phyloP scores from a whole-genome alignment of 2,113 vertebrate genomes.

The Cephalopterus ornatus region DNA sequence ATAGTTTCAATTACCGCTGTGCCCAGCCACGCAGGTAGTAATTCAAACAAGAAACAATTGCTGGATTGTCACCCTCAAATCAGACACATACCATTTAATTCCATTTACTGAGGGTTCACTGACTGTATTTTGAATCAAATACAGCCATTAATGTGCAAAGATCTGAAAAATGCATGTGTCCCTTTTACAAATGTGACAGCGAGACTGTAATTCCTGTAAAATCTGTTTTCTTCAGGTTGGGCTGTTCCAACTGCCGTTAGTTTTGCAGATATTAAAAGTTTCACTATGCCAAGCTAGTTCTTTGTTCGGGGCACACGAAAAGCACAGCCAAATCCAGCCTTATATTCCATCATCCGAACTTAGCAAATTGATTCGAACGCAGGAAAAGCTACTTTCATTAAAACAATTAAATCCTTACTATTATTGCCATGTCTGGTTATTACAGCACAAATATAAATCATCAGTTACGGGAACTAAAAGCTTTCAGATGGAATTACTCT shows the following conservation, averaged over 20 bases:
- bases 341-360: neutral
- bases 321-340: neutral
- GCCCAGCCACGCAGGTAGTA: constrained; percentile 66
- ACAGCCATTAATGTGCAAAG: constrained; percentile 66
- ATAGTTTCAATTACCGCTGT: constrained; percentile 66
- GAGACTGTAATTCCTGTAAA: constrained; percentile 52
- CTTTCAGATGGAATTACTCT: constrained; percentile 4
- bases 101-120: constrained; percentile 69
- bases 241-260: neutral
- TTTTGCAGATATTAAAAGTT: constrained; percentile 26
- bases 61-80: constrained; percentile 66
- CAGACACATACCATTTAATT: constrained; percentile 71
- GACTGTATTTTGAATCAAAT: constrained; percentile 68
- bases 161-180: constrained; percentile 65
- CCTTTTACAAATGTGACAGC: constrained; percentile 54
- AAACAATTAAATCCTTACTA: constrained; percentile 29
- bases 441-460: constrained; percentile 27
- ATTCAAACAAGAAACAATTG: constrained; percentile 70
- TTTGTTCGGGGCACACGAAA: neutral
- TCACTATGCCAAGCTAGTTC: neutral
- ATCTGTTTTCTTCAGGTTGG: constrained; percentile 52
- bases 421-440: neutral
- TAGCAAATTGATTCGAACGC: neutral
- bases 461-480: constrained; percentile 16
- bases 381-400: constrained; percentile 22